Evolutionary conservation across 1,140 invertebrate genomes (phyloP).

Genomic region (Meloidogyne floridensis): DNA sequence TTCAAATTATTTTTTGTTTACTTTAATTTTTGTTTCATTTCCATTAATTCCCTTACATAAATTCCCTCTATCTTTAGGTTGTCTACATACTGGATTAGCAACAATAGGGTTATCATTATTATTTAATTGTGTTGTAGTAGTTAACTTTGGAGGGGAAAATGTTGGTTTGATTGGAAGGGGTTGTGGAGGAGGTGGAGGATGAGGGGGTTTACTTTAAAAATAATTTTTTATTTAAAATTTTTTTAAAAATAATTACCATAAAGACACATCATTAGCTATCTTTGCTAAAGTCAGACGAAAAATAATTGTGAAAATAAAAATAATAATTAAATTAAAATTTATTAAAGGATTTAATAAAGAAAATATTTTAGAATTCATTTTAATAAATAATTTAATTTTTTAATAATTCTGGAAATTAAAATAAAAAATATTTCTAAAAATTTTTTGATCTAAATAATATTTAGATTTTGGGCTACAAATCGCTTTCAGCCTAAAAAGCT

Average conservation of each 20-base stretch:
- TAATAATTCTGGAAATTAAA: no score
- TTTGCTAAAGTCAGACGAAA: neutral
- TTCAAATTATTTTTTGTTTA: neutral
- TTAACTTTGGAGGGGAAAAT: neutral
- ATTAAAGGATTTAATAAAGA: neutral
- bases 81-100: slow-evolving; percentile 6
- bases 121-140: neutral
- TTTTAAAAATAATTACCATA: neutral
- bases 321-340: neutral
- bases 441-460: no score
- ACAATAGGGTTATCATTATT: neutral
- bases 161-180: neutral
- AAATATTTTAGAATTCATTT: no score
- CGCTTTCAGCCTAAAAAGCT: no score
- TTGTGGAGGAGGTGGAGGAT: neutral
- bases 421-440: no score
- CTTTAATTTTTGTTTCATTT: neutral
- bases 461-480: no score
- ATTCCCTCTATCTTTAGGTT: slow-evolving; percentile 21
- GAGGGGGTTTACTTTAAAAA: neutral
- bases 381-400: no score
- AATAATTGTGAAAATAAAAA: neutral
- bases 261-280: neutral
- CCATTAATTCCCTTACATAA: neutral
- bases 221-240: neutral